Evolutionary conservation across 2,797 vertebrate species (phyloP), one percentile per base, ranked within the genome.

Genomic region (Dallia pectoralis): DNA sequence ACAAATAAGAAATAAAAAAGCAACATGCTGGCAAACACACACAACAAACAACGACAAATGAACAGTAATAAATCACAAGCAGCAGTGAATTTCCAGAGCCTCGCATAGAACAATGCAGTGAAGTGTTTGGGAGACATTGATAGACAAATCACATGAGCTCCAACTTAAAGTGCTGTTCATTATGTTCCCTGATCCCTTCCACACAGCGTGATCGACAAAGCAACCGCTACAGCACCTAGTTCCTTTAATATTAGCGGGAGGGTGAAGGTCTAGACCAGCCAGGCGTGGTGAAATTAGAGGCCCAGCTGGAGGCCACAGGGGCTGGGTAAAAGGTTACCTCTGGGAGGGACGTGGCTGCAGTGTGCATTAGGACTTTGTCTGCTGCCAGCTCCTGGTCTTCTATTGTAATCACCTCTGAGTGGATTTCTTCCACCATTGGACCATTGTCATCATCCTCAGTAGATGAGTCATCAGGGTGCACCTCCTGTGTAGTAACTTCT

Each of bases 291-390:
- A 76, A 61, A 81, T 81, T 75, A 84, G 67, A 62, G 73, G 77
- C 64, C 44, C 48, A 66, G 71, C 70, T 36, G 25, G 44, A 71
- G 73, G 67, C 69, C 59, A 3, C 67, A 30, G 48, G 70, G 73
- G 68, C 22, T 71, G 74, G 14, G 69, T 67, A 36, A n/a, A n/a
- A 62, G 77, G 79, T 95, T 95, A 96, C 95, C 95, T 96, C 95
- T 78, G 85, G 89, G 79, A 88, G 93, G 89, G 93, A 73, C 77
- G 86, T 87, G 76, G 83, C 85, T 86, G 92, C 92, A 79, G 83
- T 77, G 62, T 82, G 87, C 61, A 85, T 70, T 77, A 61, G 8
- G 47, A 3, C 33, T 36, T 36, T 3, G 33, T 7, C 33, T 36
- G 33, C 33, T 36, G 7, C 33, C 33, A 36, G 14, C 18, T 11